Conservation (phyloP, 2,888 invertebrate genomes). For the Boloria euphrosyne region DNA sequence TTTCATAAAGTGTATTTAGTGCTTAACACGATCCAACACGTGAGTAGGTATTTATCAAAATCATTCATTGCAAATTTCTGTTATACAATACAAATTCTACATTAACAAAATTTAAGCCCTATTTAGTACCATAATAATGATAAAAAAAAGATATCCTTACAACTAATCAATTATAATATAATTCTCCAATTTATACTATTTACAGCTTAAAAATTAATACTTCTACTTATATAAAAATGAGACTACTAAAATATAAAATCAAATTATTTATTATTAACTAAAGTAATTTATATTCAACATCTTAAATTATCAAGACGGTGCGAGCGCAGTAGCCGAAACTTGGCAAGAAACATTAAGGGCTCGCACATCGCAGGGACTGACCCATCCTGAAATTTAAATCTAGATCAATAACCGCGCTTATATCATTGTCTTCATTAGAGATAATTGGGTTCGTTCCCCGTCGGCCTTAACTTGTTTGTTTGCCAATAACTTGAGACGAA, state of each 20-base stretch:
- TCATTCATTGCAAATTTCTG: too few relatives aligned
- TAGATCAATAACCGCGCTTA: constrained; percentile 83
- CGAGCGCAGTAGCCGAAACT: constrained; percentile 58
- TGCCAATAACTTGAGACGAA: constrained; percentile 80
- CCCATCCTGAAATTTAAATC: constrained; percentile 83
- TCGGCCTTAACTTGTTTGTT: constrained; percentile 78
- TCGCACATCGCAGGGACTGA: constrained; percentile 79
- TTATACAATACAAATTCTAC: too few relatives aligned
- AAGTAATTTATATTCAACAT: neutral
- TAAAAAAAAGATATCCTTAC: too few relatives aligned
- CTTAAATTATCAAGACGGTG: constrained; percentile 51
- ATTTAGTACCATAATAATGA: too few relatives aligned
- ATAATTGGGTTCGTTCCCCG: constrained; percentile 82
- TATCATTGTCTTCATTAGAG: constrained; percentile 84
- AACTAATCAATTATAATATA: neutral
- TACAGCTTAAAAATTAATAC: too few relatives aligned
- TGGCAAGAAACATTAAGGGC: constrained; percentile 81
- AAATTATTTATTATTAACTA: neutral
- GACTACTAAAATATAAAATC: too few relatives aligned
- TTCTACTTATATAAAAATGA: too few relatives aligned
- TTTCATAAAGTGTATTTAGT: neutral
- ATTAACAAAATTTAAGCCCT: too few relatives aligned
- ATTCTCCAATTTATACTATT: neutral
- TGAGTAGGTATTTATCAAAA: too few relatives aligned
- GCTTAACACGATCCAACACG: too few relatives aligned